Evolutionary conservation across 2,113 vertebrate genomes (phyloP).

Genomic region (Dicrurus megarhynchus): DNA sequence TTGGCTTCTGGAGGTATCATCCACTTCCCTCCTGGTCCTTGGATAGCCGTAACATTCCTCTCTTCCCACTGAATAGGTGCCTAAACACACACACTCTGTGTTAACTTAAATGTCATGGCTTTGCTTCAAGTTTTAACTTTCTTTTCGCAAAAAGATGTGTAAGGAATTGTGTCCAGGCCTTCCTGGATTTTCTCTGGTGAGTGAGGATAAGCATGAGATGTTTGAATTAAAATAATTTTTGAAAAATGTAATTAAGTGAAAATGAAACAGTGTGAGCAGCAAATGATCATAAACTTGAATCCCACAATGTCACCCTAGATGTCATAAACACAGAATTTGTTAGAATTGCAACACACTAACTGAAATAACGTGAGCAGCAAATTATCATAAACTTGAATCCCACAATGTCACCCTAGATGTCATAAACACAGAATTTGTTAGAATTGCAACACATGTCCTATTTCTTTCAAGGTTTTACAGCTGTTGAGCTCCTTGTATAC

Average conservation of each 20-base stretch:
- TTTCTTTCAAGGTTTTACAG: not conserved
- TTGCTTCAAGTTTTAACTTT: not conserved
- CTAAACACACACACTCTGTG: constrained; percentile 59
- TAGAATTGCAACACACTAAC: not conserved
- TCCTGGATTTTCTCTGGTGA: not conserved
- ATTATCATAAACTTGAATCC: not conserved
- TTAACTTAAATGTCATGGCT: not conserved
- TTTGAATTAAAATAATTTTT: not conserved
- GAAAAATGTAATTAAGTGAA: not conserved
- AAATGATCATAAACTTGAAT: not conserved
- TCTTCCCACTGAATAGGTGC: constrained; percentile 93
- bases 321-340: not conserved
- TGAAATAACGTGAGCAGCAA: not conserved
- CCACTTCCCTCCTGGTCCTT: constrained; percentile 90
- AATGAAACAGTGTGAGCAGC: not conserved
- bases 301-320: not conserved
- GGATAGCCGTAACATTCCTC: constrained; percentile 87
- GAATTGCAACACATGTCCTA: not conserved
- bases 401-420: not conserved
- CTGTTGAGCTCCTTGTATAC: not conserved
- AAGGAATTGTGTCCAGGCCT: not conserved
- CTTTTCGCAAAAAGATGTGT: not conserved
- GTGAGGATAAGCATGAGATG: not conserved
- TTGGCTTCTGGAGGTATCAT: constrained; percentile 94
- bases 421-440: not conserved